Evolutionary conservation across 2,888 invertebrate genomes (phyloP).

Genomic region (Periphyllus acericola): DNA sequence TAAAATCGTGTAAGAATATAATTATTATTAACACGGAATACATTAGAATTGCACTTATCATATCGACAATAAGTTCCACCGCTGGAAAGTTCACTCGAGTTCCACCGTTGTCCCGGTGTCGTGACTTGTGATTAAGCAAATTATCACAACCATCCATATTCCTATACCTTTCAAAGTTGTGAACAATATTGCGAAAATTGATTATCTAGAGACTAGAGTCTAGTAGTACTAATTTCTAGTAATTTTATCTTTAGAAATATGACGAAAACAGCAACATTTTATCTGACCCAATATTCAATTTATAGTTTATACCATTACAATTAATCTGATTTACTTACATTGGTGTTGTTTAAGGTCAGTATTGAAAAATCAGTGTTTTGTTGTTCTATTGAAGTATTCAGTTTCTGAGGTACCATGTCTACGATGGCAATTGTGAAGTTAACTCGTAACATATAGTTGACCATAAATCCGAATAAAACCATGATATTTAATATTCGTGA

Average conservation of each 20-base stretch:
- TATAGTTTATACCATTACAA: neutral
- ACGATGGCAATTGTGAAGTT: constrained; percentile 89
- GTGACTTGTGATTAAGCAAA: too few species aligned
- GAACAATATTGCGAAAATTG: too few species aligned
- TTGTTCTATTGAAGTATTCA: constrained; percentile 65
- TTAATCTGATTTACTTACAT: constrained; percentile 33
- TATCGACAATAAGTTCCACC: too few species aligned
- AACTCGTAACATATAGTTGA: constrained; percentile 88
- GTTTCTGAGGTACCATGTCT: constrained; percentile 74
- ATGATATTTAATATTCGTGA: constrained; percentile 84
- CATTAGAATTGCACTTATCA: too few species aligned
- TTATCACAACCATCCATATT: too few species aligned
- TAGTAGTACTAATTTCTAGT: too few species aligned
- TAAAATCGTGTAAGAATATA: too few species aligned
- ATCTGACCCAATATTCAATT: neutral
- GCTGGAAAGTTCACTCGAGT: too few species aligned
- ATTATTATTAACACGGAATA: too few species aligned
- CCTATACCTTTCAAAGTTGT: too few species aligned
- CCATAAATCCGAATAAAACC: constrained; percentile 88
- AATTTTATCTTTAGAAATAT: neutral
- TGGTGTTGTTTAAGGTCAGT: constrained; percentile 18
- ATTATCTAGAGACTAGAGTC: neutral
- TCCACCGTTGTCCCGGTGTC: too few species aligned
- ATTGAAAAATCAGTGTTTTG: constrained; percentile 9
- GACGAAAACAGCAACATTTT: neutral